Conservation (phyloP, 2,888 invertebrate species). For the Diloba caeruleocephala region DNA sequence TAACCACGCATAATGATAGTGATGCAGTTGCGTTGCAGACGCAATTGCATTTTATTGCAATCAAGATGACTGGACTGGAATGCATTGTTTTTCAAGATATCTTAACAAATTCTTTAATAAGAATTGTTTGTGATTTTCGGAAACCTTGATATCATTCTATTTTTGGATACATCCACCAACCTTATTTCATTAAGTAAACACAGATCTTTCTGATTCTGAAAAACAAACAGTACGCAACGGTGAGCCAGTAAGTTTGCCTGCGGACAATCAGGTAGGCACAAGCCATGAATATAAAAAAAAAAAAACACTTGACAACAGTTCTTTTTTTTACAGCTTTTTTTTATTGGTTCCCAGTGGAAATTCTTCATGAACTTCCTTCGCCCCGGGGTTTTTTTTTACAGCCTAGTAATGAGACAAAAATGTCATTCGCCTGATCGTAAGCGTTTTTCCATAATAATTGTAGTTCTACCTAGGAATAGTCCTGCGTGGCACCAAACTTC, state of each 20-base stretch:
- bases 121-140: too few species aligned
- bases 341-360: too few species aligned
- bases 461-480: too few species aligned
- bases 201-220: neutral
- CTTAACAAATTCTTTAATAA: conserved; percentile 4
- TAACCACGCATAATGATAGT: conserved; percentile 32
- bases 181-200: too few species aligned
- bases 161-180: too few species aligned
- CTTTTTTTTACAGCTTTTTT: conserved; percentile 2
- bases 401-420: too few species aligned
- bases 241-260: conserved; percentile 15
- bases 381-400: too few species aligned
- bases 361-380: too few species aligned
- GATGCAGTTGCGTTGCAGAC: conserved; percentile 31
- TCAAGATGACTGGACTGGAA: conserved; percentile 35
- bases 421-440: too few species aligned
- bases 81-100: conserved; percentile 23
- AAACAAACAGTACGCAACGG: neutral
- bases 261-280: conserved; percentile 33
- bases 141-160: too few species aligned
- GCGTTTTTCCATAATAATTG: too few species aligned
- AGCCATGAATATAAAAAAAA: conserved; percentile 10
- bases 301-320: conserved; percentile 8
- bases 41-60: conserved; percentile 22
- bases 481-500: too few species aligned